Evolutionary conservation across 2,888 invertebrate genomes (phyloP), one percentile per base, ranked within the genome.

Genomic region (Tetrapedia diversipes): DNA sequence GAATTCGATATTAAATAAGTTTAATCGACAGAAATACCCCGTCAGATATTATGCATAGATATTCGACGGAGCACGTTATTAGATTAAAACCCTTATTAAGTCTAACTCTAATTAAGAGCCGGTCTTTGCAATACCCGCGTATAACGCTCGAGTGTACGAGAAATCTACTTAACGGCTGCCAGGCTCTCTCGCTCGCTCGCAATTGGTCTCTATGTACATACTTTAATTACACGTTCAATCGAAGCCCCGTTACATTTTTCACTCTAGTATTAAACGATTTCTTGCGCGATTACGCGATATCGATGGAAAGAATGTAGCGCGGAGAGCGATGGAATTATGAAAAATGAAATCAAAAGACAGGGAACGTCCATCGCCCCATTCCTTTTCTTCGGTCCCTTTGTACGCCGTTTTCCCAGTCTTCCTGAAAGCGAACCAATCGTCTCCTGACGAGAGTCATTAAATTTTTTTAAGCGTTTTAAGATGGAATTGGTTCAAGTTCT

Each of bases 391-490:
- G 39, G 59, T 27, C 53, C 69, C 59, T 69, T 77, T 69, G 54
- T 59, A 11, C 7, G n/a, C 37, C 45, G 53, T 34, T 29, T 57
- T 67, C 51, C 45, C 65, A 59, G 74, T 68, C 74, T 61, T 73
- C 63, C 61, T 53, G 61, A 29, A 74, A 82, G 79, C 75, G 80
- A 80, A 81, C 74, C 80, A 85, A 86, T 89, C 87, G 86, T 88
- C 86, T 88, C 85, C 84, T 84, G 68, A 69, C 78, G 83, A 86
- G 86, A 87, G 85, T 85, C 89, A 90, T 90, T 89, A 90, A 87
- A 89, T 88, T 87, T 86, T 89, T 87, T 83, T 84, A 88, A 83
- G 75, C 83, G 69, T 73, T 70, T 64, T 67, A 16, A 56, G 39
- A 43, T 16, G 49, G 11, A 61, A 60, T 24, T 61, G 63, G 65